Percentiles rank a stretch among this genome's conserved stretches.
These are phyloP conservation scores for Dynastes tityus DNA, from an alignment of 2,888 invertebrate genomes.

Conservation along the genomic window DNA sequence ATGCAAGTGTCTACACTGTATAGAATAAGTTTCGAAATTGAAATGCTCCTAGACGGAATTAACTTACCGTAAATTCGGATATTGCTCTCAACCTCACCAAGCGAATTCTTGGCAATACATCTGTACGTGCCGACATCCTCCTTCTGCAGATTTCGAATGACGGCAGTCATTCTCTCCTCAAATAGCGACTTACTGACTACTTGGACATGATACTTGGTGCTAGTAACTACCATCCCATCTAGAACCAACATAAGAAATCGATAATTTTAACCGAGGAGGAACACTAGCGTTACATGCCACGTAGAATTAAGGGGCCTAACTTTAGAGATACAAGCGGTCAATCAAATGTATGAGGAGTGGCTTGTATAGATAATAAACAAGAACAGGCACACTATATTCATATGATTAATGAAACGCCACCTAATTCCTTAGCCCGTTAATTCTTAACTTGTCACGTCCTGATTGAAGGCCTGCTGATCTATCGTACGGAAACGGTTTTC, in stretches of 20 bases:
- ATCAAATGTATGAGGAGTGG: constrained; percentile 61
- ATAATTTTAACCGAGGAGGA: constrained; percentile 27
- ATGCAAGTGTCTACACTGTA: not conserved
- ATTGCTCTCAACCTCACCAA: constrained; percentile 90
- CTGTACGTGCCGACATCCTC: constrained; percentile 87
- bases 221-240: constrained; percentile 90
- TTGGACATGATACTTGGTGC: constrained; percentile 85
- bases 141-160: constrained; percentile 81
- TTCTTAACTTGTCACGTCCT: constrained; percentile 68
- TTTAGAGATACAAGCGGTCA: constrained; percentile 46
- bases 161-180: constrained; percentile 87
- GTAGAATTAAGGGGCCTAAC: not conserved
- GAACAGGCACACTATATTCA: constrained; percentile 63
- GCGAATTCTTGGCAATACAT: constrained; percentile 89
- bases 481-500: constrained; percentile 49
- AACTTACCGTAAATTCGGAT: constrained; percentile 88
- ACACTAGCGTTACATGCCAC: not conserved
- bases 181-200: constrained; percentile 81
- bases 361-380: constrained; percentile 64
- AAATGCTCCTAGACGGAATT: not conserved
- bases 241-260: constrained; percentile 62
- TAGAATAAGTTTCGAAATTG: too few species aligned
- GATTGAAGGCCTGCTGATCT: constrained; percentile 61
- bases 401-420: constrained; percentile 68
- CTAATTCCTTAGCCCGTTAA: constrained; percentile 68